phyloP scores from a whole-genome alignment of 2,888 invertebrate species.

The Nysson spinosus region DNA sequence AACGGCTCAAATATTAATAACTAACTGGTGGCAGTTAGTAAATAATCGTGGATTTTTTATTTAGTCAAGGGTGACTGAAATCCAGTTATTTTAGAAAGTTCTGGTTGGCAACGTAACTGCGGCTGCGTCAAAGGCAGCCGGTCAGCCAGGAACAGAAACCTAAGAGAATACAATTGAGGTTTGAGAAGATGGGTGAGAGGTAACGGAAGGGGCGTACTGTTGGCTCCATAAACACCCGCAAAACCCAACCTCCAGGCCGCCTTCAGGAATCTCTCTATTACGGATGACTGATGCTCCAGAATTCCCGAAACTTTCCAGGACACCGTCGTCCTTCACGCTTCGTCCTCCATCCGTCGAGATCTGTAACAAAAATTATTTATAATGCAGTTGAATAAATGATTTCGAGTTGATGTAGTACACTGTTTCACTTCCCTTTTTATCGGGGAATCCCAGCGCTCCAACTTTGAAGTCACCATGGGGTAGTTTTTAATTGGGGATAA shows the following conservation, averaged over 20 bases:
- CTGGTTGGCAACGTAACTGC: conserved; percentile 27
- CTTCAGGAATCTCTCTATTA: conserved; percentile 52
- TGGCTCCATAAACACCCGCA: conserved; percentile 70
- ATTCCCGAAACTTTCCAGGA: conserved; percentile 45
- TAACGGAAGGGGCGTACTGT: conserved; percentile 64
- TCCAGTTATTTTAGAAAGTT: conserved; percentile 12
- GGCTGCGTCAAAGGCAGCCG: conserved; percentile 32
- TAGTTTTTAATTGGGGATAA: no score
- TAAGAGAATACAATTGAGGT: conserved; percentile 63
- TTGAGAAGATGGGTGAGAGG: conserved; percentile 46
- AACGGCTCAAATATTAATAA: no score
- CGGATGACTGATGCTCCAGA: conserved; percentile 57
- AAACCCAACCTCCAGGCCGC: conserved; percentile 54
- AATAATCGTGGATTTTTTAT: no score
- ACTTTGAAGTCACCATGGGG: no score
- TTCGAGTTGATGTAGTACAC: no score
- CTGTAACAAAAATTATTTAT: no score
- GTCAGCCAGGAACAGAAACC: conserved; percentile 35
- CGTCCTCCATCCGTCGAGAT: no score
- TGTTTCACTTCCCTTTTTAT: no score
- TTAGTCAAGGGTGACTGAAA: background rate
- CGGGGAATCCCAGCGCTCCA: no score
- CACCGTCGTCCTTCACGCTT: no score
- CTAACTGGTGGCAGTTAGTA: no score
- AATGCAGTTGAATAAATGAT: no score